These are phyloP conservation scores for Sturnira hondurensis DNA, from an alignment of 2,113 vertebrate genomes.

Conservation along the genomic window DNA sequence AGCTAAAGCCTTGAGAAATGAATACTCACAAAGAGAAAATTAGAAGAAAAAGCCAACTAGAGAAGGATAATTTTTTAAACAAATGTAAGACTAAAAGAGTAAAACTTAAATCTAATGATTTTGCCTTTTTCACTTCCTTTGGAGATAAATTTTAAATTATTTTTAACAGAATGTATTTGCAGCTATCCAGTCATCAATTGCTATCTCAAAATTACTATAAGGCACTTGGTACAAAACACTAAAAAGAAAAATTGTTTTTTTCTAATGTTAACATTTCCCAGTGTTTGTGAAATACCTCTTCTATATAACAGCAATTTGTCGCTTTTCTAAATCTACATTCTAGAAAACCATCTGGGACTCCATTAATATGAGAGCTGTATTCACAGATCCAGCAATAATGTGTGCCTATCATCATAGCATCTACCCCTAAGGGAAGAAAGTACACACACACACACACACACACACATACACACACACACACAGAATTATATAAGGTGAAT, in stretches of 20 bases:
- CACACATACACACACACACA: not conserved
- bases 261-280: not conserved
- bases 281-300: constrained; percentile 39
- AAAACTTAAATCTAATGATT: not conserved
- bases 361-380: not conserved
- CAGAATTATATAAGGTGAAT: not conserved
- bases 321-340: constrained; percentile 18
- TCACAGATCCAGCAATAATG: constrained; percentile 8
- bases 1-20: not conserved
- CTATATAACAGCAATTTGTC: not conserved
- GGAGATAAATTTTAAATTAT: not conserved
- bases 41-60: not conserved
- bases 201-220: not conserved
- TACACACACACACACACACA: not conserved
- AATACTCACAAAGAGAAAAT: not conserved
- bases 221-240: not conserved
- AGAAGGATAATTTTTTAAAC: not conserved
- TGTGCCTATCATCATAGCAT: not conserved
- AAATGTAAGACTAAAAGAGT: constrained; percentile 34
- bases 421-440: not conserved
- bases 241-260: constrained; percentile 1
- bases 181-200: not conserved
- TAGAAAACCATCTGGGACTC: not conserved
- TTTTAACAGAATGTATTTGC: constrained; percentile 29
- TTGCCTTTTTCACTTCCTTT: not conserved